These are phyloP conservation scores for Cephus runcator DNA, from an alignment of 2,888 invertebrate species.

Conservation along the genomic window DNA sequence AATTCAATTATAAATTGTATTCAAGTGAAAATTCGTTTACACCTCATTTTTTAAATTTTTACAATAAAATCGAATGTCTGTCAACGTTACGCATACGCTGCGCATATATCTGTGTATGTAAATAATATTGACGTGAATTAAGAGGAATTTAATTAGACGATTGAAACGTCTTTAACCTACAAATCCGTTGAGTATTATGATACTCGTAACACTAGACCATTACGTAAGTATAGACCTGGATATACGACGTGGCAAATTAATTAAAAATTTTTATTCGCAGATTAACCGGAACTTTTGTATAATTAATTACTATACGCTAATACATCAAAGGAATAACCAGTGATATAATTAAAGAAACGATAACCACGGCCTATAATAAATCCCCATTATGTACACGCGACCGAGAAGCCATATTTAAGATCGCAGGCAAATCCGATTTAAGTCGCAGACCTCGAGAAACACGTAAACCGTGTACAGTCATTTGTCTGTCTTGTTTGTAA, in stretches of 20 bases:
- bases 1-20: not conserved
- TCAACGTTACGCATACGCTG: not conserved
- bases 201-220: not conserved
- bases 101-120: not conserved
- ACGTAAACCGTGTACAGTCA: not conserved
- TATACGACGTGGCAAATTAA: not conserved
- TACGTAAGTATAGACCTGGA: not conserved
- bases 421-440: not conserved
- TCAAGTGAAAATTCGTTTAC: not conserved
- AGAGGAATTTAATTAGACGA: not conserved
- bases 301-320: not conserved
- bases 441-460: not conserved
- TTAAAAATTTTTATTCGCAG: rapidly evolving
- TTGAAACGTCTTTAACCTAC: not conserved
- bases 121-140: not conserved
- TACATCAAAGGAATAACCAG: not conserved
- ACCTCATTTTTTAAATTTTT: not conserved
- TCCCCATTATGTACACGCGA: not conserved
- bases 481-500: not conserved
- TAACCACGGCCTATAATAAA: not conserved
- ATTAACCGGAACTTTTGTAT: not conserved
- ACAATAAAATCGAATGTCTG: not conserved
- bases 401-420: not conserved
- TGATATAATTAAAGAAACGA: not conserved
- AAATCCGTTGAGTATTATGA: not conserved